Evolutionary conservation across 2,113 vertebrate species (phyloP), one percentile per base, ranked within the genome.

Genomic region (Sylvietta virens): DNA sequence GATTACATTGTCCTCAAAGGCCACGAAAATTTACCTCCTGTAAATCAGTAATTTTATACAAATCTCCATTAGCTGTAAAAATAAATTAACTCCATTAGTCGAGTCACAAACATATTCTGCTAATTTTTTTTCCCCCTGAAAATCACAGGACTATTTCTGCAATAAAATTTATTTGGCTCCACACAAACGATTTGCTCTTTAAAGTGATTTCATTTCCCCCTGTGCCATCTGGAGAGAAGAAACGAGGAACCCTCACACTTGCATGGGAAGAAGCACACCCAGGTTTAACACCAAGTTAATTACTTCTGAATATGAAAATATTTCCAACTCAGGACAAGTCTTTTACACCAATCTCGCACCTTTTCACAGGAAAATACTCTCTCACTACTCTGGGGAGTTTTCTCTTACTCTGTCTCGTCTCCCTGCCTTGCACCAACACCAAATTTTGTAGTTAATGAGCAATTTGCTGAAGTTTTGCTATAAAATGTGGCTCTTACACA

Each of bases 401-500:
- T 39, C 24, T 33, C n/a, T 77, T 37, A 47, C 7, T 31, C 60
- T 48, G 20, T 3, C 44, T 26, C 33, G 56, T 11, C 53, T 40
- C 71, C 81, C 57, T 42, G 28, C 5, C 73, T 50, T 48, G 37
- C 16, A 77, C 33, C 48, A 91, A 70, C 47, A 72, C 21, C 18
- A 26, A 65, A 77, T 70, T 65, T 19, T 17, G 50, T 26, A 15
- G 19, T 7, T 13, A 21, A 67, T 3, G 22, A 67, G 13, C 54
- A 54, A 28, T 42, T 71, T 72, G 69, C 57, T 62, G 4, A 53
- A 81, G 45, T 56, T 93, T 87, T 54, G 35, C 57, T 35, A 21
- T 13, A 44, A 67, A 90, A 79, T 47, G 44, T 27, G 44, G 20
- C 20, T 88, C 97, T 89, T 96, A 98, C 98, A 93, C 77, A 53